Evolutionary conservation across 2,888 invertebrate genomes (phyloP).

Genomic region (Drosophila longiperda): DNA sequence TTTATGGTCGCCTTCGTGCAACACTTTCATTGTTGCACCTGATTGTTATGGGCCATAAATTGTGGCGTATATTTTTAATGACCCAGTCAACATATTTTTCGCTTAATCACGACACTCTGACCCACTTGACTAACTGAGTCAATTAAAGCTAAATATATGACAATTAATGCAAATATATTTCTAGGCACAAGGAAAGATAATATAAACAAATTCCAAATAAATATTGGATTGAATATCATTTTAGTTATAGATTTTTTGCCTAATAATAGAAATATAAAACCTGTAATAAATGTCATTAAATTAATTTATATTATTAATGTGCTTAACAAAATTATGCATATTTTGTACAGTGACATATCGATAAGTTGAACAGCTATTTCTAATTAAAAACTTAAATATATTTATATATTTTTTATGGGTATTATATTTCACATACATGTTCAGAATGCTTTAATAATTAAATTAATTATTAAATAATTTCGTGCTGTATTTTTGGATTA

Average conservation of each 20-base stretch:
- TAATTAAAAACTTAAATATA: neutral
- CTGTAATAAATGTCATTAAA: neutral
- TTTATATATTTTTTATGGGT: neutral
- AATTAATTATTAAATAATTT: conserved; percentile 8
- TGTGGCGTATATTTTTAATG: conserved; percentile 39
- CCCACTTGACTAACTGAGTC: conserved; percentile 17
- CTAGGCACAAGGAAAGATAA: neutral
- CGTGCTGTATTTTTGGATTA: neutral
- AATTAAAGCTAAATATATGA: neutral
- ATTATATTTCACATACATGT: neutral
- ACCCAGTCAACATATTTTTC: conserved; percentile 18
- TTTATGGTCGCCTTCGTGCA: conserved; percentile 38
- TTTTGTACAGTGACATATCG: neutral
- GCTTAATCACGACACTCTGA: conserved; percentile 43
- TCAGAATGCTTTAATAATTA: neutral
- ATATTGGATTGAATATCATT: neutral
- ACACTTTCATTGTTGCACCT: conserved; percentile 38
- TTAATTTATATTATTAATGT: neutral
- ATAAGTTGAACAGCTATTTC: neutral
- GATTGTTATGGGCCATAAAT: conserved; percentile 44
- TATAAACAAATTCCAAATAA: neutral
- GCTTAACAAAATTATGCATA: neutral
- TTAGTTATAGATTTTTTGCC: neutral
- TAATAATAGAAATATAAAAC: neutral
- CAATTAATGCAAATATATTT: neutral